Evolutionary conservation across 1,140 invertebrate genomes (phyloP), one percentile per base, ranked within the genome.

Genomic region (Drosophila athabasca): DNA sequence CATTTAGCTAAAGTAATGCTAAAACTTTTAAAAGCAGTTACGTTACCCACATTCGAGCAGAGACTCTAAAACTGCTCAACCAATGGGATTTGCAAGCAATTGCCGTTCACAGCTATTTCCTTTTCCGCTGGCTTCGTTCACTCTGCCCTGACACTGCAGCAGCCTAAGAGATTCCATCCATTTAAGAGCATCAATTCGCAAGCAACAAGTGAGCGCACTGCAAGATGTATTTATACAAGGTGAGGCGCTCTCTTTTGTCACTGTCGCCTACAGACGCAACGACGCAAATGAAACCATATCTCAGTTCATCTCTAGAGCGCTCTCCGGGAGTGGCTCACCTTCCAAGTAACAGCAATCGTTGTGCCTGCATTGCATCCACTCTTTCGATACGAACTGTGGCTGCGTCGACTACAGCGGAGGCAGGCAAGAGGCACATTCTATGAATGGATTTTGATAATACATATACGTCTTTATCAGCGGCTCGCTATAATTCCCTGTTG

Each of bases 401-500:
- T 60, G 54, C 58, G 46, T 39, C 46, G 17, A 49, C 58, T 71
- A 70, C 77, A 84, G 61, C 62, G 65, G 65, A 58, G 64, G 17
- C 57, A 50, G 58, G 17, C 17, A 19, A 19, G 17, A 39, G 35
- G 35, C 43, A 45, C 62, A 45, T 65, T 82, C 83, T 61, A 89
- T 88, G 83, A 88, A 88, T 88, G 83, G 83, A 88, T 88, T 88
- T 88, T 88, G 83, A 88, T 88, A 88, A 88, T 88, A 82, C 48
- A 76, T 60, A 88, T 88, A 82, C 48, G 80, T 60, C 67, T 88
- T 88, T 88, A 88, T 88, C 83, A 88, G 76, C 72, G 45, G 43
- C 24, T 44, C 26, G 2, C 6, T 19, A 15, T 39, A 8, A 8
- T 7, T 8, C n/a, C 6, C 31, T n/a, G 13, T 13, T 35, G 11